A percentile compares a stretch with the other conserved stretches of the same genome.
Conservation (phyloP, 2,113 vertebrate species). For the Seriola aureovittata region DNA sequence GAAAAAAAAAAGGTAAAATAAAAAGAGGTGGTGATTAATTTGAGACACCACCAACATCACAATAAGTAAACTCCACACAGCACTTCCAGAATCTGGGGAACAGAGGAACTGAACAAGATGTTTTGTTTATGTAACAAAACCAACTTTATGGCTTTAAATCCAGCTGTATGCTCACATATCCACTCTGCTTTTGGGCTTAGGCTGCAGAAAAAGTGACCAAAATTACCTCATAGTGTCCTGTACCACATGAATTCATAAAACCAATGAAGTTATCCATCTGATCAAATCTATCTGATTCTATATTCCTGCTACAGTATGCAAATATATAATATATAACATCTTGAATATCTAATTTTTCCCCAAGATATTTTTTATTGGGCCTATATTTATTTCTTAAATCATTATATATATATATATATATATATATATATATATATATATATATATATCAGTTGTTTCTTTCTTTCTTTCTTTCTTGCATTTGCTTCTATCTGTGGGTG, state of each 20-base stretch:
- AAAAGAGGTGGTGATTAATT: neutral
- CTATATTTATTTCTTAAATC: neutral
- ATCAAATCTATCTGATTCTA: neutral
- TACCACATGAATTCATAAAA: neutral
- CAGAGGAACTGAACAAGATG: conserved; percentile 6
- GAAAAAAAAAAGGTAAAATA: neutral
- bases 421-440: no score
- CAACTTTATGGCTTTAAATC: neutral
- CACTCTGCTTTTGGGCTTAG: neutral
- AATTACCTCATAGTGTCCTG: neutral
- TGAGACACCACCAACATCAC: neutral
- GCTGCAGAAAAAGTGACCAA: conserved; percentile 4
- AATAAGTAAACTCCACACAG: neutral
- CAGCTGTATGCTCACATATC: neutral
- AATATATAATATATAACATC: neutral
- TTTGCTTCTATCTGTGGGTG: neutral
- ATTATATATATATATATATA: neutral
- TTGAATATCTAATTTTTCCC: neutral
- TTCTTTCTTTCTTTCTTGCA: neutral
- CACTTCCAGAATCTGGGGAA: neutral
- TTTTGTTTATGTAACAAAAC: neutral
- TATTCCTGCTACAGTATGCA: neutral
- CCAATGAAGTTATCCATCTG: neutral
- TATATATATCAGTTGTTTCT: neutral
- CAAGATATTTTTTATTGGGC: neutral